phyloP scores from a whole-genome alignment of 2,113 vertebrate species.

The Entomyzon cyanotis region DNA sequence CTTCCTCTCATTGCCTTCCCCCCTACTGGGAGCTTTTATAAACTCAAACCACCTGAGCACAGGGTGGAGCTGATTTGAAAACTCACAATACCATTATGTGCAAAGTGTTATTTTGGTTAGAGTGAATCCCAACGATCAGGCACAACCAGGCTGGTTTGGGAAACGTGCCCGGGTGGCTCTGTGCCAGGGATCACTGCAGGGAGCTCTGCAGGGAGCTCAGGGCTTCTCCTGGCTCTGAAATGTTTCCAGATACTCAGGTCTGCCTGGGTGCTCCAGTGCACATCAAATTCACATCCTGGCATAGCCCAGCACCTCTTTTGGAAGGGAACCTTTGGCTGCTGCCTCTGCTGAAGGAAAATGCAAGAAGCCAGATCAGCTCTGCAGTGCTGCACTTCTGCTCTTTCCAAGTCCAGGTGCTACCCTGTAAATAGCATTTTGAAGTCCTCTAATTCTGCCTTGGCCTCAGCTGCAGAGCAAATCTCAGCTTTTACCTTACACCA shows the following conservation, averaged over 20 bases:
- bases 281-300: not conserved
- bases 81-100: not conserved
- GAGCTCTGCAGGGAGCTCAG: not conserved
- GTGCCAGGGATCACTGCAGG: not conserved
- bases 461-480: not conserved
- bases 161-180: not conserved
- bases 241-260: not conserved
- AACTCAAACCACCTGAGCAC: not conserved
- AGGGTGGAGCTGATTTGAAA: not conserved
- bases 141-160: not conserved
- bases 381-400: not conserved
- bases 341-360: conserved; percentile 14
- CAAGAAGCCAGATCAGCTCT: not conserved
- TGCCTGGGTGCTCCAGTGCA: not conserved
- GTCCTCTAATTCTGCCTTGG: not conserved
- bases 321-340: not conserved
- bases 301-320: not conserved
- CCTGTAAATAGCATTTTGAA: conserved; percentile 22
- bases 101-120: not conserved
- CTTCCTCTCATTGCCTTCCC: fast-evolving
- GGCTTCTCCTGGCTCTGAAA: not conserved
- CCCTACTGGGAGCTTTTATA: fast-evolving
- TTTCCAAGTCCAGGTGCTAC: not conserved
- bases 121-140: not conserved
- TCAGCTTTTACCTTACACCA: not conserved